Conservation (phyloP, 2,797 vertebrate genomes). For the Rhinella marina region DNA sequence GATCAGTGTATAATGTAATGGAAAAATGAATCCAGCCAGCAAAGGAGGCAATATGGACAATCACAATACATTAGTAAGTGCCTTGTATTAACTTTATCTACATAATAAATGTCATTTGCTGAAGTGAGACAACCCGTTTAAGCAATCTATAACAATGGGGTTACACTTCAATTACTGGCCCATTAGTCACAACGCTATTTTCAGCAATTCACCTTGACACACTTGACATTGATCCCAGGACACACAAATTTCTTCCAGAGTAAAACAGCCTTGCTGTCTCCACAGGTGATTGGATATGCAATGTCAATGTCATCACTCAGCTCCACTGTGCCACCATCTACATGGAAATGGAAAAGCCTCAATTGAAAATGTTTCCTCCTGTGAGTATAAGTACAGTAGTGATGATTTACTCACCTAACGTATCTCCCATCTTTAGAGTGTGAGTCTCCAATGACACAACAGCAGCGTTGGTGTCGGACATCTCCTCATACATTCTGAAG, state of each 20-base stretch:
- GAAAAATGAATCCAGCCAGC: too few relatives aligned
- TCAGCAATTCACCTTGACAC: constrained; percentile 86
- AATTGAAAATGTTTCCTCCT: background rate
- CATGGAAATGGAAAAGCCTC: constrained; percentile 30
- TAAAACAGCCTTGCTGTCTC: constrained; percentile 93
- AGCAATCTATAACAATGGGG: background rate
- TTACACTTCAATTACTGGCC: background rate
- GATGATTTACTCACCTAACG: constrained; percentile 74
- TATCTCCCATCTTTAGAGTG: constrained; percentile 81
- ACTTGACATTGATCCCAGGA: constrained; percentile 98
- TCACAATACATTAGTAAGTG: too few relatives aligned
- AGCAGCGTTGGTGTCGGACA: constrained; percentile 79
- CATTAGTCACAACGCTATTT: background rate
- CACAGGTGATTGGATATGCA: constrained; percentile 94
- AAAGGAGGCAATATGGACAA: too few relatives aligned
- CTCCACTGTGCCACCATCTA: constrained; percentile 77
- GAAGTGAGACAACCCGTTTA: too few relatives aligned
- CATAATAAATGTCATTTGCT: too few relatives aligned
- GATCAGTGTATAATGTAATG: too few relatives aligned
- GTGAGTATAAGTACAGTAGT: background rate
- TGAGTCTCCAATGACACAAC: constrained; percentile 87
- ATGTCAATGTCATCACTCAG: constrained; percentile 86
- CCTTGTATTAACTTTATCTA: too few relatives aligned
- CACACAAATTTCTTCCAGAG: constrained; percentile 98
- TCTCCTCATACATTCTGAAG: constrained; percentile 76